A percentile compares a stretch with the other conserved stretches of the same genome.
Conservation (phyloP, 2,888 invertebrate genomes). For the Synanthedon myopaeformis region DNA sequence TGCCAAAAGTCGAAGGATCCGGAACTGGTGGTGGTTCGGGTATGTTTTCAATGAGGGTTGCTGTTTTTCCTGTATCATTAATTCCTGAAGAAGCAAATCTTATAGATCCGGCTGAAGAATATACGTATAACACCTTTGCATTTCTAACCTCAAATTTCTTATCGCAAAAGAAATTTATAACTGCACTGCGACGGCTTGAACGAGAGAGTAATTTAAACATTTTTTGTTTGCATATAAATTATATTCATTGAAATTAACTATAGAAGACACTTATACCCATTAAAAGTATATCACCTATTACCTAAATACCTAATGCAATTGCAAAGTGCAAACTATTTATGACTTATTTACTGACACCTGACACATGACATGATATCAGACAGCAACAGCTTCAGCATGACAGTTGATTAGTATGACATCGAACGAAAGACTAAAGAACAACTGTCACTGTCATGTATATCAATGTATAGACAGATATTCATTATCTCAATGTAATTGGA, state of each 20-base stretch:
- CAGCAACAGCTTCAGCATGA: no score
- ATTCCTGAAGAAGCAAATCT: constrained; percentile 44
- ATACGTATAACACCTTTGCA: constrained; percentile 53
- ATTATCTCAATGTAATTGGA: no score
- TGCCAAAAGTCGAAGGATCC: constrained; percentile 32
- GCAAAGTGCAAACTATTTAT: background rate
- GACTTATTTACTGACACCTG: no score
- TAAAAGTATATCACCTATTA: background rate
- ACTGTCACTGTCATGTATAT: no score
- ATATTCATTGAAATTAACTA: no score
- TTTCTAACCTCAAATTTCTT: constrained; percentile 59
- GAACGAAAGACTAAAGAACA: no score
- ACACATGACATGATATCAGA: no score
- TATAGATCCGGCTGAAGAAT: constrained; percentile 43
- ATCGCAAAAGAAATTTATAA: constrained; percentile 45
- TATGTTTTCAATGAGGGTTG: constrained; percentile 38
- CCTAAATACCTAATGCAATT: background rate
- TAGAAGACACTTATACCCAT: background rate
- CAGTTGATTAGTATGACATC: no score
- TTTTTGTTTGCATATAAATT: constrained; percentile 9
- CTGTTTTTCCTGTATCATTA: constrained; percentile 32
- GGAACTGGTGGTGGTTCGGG: constrained; percentile 62
- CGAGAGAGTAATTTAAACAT: constrained; percentile 60
- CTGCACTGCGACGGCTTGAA: constrained; percentile 45
- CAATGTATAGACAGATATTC: no score